Evolutionary conservation across 2,113 vertebrate species (phyloP), one percentile per base, ranked within the genome.

Genomic region (Hippopotamus amphibius): DNA sequence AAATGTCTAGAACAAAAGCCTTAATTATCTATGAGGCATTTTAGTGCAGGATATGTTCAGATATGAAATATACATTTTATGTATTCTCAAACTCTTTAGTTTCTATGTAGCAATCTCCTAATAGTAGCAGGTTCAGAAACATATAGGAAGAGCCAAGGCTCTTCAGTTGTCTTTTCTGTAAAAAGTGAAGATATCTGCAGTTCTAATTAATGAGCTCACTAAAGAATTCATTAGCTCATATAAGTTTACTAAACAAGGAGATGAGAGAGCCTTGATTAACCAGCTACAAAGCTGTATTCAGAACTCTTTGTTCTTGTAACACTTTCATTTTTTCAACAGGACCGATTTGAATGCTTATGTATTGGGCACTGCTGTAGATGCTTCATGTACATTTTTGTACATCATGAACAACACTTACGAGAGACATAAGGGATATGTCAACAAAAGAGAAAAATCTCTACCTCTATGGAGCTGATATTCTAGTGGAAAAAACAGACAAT

Each of bases 261-360:
- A n/a, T 93, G 37, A 28, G 7, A 90, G 14, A 89, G 90, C 86
- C 72, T 92, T 61, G 13, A 89, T 69, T 83, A 1, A 14, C 5
- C 71, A 88, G 10, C 71, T 69, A n/a, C 77, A 92, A 95, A 87
- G 46, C 17, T 19, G 24, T 63, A 21, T 50, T 0, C 95, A 24
- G 12, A 19, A 66, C 0, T 26, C 26, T 98, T 7, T 94, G 3
- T 72, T 93, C 97, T 95, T 95, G 86, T 87, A 88, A 93, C 91
- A 83, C 65, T 83, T 89, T 74, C 57, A 74, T 43, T 89, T 21
- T 21, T 37, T 74, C 7, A 15, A 28, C 10, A 89, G 55, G 55
- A 57, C 21, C 43, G 28, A 15, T 33, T 26, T 65, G 66, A 82
- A 88, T 74, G 55, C 13, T 4, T 69, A 28, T 3, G 24, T 43